phyloP scores from a whole-genome alignment of 2,797 vertebrate genomes.

The Mallotus villosus region DNA sequence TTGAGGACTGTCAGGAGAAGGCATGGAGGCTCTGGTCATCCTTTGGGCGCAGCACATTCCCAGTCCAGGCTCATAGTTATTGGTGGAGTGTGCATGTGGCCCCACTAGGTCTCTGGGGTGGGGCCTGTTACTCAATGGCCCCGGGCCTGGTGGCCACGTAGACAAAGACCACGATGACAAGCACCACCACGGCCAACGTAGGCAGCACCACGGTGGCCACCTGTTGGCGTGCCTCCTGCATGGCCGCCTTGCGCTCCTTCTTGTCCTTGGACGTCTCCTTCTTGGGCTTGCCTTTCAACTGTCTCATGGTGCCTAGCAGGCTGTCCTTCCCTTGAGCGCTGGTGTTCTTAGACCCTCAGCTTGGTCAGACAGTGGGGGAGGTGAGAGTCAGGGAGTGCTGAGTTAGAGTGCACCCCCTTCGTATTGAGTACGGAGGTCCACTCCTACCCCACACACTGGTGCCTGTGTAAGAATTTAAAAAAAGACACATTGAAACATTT shows the following conservation, averaged over 20 bases:
- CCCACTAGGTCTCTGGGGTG: not conserved
- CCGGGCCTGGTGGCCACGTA: slow-evolving; percentile 92
- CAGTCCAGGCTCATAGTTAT: slow-evolving; percentile 20
- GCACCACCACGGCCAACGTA: slow-evolving; percentile 84
- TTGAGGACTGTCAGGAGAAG: slow-evolving; percentile 1
- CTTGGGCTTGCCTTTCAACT: slow-evolving; percentile 96
- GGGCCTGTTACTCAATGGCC: slow-evolving; percentile 74
- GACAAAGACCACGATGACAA: slow-evolving; percentile 92
- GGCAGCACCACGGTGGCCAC: slow-evolving; percentile 91
- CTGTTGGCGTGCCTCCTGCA: slow-evolving; percentile 95
- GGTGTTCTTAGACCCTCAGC: not conserved
- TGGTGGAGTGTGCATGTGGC: slow-evolving; percentile 1
- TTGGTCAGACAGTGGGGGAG: not conserved
- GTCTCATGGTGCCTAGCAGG: slow-evolving; percentile 81
- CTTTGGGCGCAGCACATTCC: slow-evolving; percentile 39
- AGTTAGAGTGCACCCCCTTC: not conserved
- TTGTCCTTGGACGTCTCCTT: slow-evolving; percentile 97
- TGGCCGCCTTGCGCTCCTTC: slow-evolving; percentile 95
- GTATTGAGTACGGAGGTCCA: not conserved
- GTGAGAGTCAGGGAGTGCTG: not conserved
- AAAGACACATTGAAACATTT: not conserved
- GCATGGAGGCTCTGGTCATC: slow-evolving; percentile 25
- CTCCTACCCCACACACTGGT: not conserved
- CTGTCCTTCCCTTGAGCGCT: not conserved
- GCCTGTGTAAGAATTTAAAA: not conserved